Percentiles rank a stretch among this genome's conserved stretches.
These are phyloP conservation scores for Eutrigla gurnardus DNA, from an alignment of 2,797 vertebrate species.

Conservation along the genomic window DNA sequence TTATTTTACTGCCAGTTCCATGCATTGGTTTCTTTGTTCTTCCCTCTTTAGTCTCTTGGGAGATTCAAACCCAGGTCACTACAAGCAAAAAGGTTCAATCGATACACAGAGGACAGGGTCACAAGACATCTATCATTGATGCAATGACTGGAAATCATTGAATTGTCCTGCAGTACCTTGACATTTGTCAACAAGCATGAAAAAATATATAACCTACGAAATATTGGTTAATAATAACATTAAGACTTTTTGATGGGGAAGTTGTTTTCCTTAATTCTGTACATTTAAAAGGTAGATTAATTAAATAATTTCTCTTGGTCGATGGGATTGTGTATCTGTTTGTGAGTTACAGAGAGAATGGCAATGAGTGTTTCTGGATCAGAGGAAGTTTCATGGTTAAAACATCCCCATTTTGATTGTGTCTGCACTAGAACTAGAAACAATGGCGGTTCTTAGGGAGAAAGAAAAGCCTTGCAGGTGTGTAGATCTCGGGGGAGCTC, in stretches of 20 bases:
- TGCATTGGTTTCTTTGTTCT: neutral
- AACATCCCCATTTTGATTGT: too few species aligned
- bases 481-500: too few species aligned
- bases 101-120: conserved; percentile 5
- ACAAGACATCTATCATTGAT: conserved; percentile 12
- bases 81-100: conserved; percentile 5
- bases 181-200: neutral
- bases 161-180: neutral
- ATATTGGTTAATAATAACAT: too few species aligned
- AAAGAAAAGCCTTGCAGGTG: too few species aligned
- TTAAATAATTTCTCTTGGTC: neutral
- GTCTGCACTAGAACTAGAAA: too few species aligned
- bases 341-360: neutral
- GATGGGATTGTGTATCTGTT: conserved; percentile 6
- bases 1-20: neutral
- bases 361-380: too few species aligned
- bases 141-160: conserved; percentile 22
- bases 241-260: neutral
- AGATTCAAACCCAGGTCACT: conserved; percentile 28
- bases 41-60: neutral
- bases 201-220: neutral
- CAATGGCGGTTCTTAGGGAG: too few species aligned
- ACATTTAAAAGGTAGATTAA: neutral
- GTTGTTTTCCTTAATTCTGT: neutral
- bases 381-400: too few species aligned